Base-by-base conservation (phyloP, 2,888 invertebrate species). In the Mesopsocus fuscifrons region DNA sequence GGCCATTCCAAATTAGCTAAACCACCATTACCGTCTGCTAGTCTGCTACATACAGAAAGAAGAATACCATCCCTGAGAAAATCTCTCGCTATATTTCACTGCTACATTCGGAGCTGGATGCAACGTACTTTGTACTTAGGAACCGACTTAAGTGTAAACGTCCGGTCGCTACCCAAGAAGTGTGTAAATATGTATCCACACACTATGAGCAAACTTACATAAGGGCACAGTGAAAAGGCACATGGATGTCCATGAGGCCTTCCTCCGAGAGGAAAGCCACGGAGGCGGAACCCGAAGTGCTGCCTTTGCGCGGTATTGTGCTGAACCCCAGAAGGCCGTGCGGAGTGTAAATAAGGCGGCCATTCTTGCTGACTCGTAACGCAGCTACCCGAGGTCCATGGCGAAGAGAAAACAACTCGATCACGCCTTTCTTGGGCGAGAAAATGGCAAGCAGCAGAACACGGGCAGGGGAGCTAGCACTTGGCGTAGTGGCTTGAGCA, bases 371-470 rank as follows among this genome's bases (percentile, higher is more conserved):
- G 1, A 91, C 88, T 35, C 81, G 81, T 58, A 94, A 95, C 0
- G 87, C 85, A 11, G 88, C 83, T 5, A 95, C 80, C 60, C 88
- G 77, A 9, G 79, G 78, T 1, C 95, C 94, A 56, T 83, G 77
- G 57, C 89, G 87, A 54, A 88, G 72, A 3, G 85, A 71, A 77
- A 95, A 91, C 45, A 97, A 84, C 61, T 95, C 97, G 43, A 98
- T 69, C 4, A 89, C 72, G 11, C 92, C 92, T 57, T 91, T 75
- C 51, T 84, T 81, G 0, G 94, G 87, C 4, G 89, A 87, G 61
- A 92, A 95, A 49, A 98, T 88, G 2, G 87, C 77, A 43, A 97
- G 66, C 60, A 95, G 97, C 41, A 85, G 64, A 1, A 77, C 78
- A 44, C 38, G 38, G 11, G 17, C 18, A 5, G 17, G 20, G 3